These are phyloP conservation scores for Catagonus wagneri DNA, from an alignment of 2,113 vertebrate species.

Conservation along the genomic window DNA sequence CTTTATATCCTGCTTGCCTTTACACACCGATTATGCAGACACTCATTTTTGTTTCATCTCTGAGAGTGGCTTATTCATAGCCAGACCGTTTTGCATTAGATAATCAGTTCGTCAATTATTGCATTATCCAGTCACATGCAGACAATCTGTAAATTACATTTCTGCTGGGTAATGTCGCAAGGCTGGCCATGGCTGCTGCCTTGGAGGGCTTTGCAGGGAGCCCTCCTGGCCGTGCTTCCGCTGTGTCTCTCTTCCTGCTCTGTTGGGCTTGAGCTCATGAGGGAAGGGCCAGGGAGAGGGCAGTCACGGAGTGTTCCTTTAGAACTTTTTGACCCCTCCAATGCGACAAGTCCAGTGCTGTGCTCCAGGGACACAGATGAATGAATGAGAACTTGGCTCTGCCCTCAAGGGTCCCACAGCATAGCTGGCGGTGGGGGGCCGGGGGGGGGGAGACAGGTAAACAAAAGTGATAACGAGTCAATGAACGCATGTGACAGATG, in stretches of 20 bases:
- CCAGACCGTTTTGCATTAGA: conserved; percentile 25
- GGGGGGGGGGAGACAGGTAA: not conserved
- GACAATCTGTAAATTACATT: conserved; percentile 59
- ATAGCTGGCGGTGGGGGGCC: too few relatives aligned
- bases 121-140: conserved; percentile 39
- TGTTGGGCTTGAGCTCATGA: not conserved
- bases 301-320: not conserved
- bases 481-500: not conserved
- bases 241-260: not conserved
- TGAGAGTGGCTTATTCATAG: conserved; percentile 35
- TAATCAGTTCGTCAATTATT: conserved; percentile 52
- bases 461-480: not conserved
- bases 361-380: not conserved
- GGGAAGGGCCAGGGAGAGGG: not conserved
- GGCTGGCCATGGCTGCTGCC: not conserved
- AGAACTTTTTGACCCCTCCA: not conserved
- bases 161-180: not conserved
- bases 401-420: not conserved
- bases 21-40: not conserved
- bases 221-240: not conserved
- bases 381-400: not conserved
- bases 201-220: not conserved
- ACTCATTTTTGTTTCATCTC: conserved; percentile 32
- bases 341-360: not conserved
- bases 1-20: conserved; percentile 6